Evolutionary conservation across 2,113 vertebrate genomes (phyloP).

Genomic region (Phalacrocorax carbo): DNA sequence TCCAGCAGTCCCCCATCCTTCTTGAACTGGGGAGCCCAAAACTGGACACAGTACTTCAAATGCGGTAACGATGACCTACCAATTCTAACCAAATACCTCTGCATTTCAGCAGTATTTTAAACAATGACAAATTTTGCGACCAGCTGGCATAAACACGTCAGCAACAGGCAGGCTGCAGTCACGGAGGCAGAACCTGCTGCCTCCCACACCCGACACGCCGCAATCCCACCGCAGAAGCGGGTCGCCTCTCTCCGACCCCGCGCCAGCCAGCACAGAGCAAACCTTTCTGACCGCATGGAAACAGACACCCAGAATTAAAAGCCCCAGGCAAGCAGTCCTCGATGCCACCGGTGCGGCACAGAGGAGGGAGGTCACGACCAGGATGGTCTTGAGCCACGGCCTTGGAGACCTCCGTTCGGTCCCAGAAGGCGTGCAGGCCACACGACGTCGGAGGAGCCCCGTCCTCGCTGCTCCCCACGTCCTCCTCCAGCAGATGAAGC

Average conservation of each 20-base stretch:
- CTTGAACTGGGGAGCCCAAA: no score
- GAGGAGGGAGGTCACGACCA: accelerated
- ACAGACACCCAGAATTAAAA: no score
- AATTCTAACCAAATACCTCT: not conserved
- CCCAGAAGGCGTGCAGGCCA: accelerated
- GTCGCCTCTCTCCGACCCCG: not conserved
- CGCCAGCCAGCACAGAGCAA: accelerated
- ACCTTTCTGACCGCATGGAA: accelerated
- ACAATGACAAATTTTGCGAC: not conserved
- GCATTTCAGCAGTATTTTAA: not conserved
- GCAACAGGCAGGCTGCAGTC: accelerated
- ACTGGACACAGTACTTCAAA: no score
- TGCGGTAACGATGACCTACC: not conserved
- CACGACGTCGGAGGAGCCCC: not conserved
- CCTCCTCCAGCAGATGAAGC: not conserved
- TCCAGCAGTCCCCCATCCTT: no score
- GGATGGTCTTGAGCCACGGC: no score
- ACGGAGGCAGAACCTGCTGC: no score
- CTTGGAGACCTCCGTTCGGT: accelerated
- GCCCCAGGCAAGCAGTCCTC: accelerated
- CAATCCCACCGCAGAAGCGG: accelerated
- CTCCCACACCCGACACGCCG: no score
- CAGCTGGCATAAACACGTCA: accelerated
- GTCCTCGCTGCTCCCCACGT: accelerated
- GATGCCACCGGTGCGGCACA: accelerated